These are phyloP conservation scores for Varanus komodoensis DNA, from an alignment of 2,113 vertebrate genomes.

Conservation along the genomic window DNA sequence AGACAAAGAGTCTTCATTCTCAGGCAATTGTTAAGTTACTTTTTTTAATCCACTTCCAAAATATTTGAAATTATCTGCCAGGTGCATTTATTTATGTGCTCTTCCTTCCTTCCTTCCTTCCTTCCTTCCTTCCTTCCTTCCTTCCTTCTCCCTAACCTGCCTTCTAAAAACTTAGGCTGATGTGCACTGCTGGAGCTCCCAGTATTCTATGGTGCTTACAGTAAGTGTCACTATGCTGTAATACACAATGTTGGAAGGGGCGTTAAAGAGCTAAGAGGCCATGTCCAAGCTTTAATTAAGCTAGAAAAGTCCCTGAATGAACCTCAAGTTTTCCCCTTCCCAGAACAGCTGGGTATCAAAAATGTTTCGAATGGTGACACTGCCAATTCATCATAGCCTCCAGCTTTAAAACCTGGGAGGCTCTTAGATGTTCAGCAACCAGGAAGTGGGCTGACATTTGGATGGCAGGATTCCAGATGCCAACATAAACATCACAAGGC, in stretches of 20 bases:
- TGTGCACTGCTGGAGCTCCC: background rate
- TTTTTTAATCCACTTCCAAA: background rate
- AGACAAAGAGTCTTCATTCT: background rate
- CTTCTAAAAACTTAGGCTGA: background rate
- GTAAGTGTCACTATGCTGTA: background rate
- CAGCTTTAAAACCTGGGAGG: background rate
- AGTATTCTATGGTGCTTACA: background rate
- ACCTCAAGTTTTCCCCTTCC: background rate
- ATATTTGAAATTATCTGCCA: background rate
- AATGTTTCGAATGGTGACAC: slow-evolving; percentile 8
- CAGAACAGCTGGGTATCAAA: slow-evolving; percentile 2
- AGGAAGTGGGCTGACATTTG: slow-evolving; percentile 3
- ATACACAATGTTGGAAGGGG: background rate
- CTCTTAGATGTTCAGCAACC: background rate
- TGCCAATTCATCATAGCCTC: slow-evolving; percentile 1
- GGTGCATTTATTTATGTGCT: background rate
- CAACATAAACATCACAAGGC: slow-evolving; percentile 8
- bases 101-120: background rate
- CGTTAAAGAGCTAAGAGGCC: background rate
- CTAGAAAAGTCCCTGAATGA: slow-evolving; percentile 6
- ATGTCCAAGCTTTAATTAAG: background rate
- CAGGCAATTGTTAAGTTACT: background rate
- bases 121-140: no score
- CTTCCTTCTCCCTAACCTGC: no score
- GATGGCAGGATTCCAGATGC: background rate